These are phyloP conservation scores for Carabus problematicus DNA, from an alignment of 2,888 invertebrate species.

Conservation along the genomic window DNA sequence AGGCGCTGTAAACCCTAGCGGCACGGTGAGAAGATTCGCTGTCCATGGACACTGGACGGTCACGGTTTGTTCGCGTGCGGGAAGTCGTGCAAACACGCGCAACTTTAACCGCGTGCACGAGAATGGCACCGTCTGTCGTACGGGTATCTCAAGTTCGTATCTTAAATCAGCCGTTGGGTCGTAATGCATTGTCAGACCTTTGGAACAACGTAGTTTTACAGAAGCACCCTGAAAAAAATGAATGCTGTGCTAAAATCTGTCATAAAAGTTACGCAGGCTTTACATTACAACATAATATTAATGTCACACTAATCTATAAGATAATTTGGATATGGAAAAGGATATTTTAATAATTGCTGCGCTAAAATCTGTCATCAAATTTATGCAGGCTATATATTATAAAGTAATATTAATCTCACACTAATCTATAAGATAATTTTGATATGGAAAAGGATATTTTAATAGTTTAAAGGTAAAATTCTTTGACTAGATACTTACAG, in stretches of 20 bases:
- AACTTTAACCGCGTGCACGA: conserved; percentile 57
- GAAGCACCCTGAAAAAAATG: conserved; percentile 62
- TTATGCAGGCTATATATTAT: no score
- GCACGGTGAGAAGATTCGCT: conserved; percentile 73
- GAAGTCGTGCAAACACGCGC: conserved; percentile 75
- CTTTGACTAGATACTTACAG: conserved; percentile 61
- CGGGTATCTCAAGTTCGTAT: conserved; percentile 61
- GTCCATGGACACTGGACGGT: conserved; percentile 83
- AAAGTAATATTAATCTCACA: no score
- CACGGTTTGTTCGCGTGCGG: conserved; percentile 72
- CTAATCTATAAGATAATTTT: no score
- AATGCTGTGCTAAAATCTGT: background rate
- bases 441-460: no score
- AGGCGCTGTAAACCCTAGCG: conserved; percentile 83
- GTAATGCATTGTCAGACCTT: conserved; percentile 69
- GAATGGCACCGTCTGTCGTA: conserved; percentile 53
- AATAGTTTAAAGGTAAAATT: no score
- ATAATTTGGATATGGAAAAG: no score
- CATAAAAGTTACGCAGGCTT: no score
- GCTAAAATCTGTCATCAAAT: no score
- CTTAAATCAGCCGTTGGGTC: conserved; percentile 56
- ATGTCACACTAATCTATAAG: no score
- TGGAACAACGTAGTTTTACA: conserved; percentile 70
- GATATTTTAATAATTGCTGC: no score
- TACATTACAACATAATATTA: no score